Evolutionary conservation across 2,888 invertebrate species (phyloP).

Genomic region (Melanostoma mellinum): DNA sequence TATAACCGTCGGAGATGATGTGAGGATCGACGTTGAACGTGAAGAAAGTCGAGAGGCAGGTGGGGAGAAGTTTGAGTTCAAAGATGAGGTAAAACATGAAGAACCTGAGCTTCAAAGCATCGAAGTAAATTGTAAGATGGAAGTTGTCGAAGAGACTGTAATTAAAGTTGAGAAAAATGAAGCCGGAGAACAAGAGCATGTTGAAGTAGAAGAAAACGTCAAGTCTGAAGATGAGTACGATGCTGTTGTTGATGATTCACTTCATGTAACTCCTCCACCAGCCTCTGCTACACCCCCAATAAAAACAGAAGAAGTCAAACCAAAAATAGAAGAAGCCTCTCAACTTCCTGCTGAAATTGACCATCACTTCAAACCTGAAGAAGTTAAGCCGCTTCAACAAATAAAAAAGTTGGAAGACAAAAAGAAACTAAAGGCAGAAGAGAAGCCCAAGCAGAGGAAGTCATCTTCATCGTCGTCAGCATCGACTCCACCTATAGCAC

Average conservation of each 20-base stretch:
- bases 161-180: slow-evolving; percentile 33
- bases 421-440: slow-evolving; percentile 51
- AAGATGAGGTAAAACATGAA: slow-evolving; percentile 65
- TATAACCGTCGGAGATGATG: slow-evolving; percentile 78
- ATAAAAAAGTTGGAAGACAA: slow-evolving; percentile 48
- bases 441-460: slow-evolving; percentile 52
- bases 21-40: slow-evolving; percentile 81
- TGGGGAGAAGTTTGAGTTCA: slow-evolving; percentile 77
- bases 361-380: slow-evolving; percentile 57
- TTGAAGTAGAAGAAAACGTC: slow-evolving; percentile 50
- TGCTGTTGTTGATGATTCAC: slow-evolving; percentile 48
- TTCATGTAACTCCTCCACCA: neutral
- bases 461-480: slow-evolving; percentile 43
- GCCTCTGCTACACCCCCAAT: neutral
- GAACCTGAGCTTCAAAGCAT: neutral
- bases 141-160: slow-evolving; percentile 4
- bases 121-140: slow-evolving; percentile 4
- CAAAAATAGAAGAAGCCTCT: slow-evolving; percentile 32
- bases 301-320: slow-evolving; percentile 44
- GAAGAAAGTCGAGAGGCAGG: slow-evolving; percentile 78
- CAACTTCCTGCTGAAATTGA: slow-evolving; percentile 65
- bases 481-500: slow-evolving; percentile 22
- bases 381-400: slow-evolving; percentile 7
- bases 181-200: slow-evolving; percentile 35
- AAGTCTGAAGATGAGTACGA: slow-evolving; percentile 62